These are phyloP conservation scores for Pterostichus madidus DNA, from an alignment of 2,888 invertebrate species.

Conservation along the genomic window DNA sequence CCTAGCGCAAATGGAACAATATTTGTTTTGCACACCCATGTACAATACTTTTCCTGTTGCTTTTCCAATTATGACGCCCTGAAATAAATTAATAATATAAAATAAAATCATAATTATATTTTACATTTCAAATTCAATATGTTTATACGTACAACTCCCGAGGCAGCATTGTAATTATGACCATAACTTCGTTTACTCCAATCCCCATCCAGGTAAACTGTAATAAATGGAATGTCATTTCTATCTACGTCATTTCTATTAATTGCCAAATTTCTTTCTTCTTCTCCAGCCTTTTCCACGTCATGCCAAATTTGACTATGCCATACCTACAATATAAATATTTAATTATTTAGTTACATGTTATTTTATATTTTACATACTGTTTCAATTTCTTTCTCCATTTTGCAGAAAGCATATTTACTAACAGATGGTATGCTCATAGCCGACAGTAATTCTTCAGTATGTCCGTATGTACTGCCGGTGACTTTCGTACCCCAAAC, in stretches of 20 bases:
- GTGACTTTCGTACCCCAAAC: background rate
- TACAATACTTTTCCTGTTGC: constrained; percentile 5
- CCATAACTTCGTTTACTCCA: constrained; percentile 10
- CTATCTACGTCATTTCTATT: background rate
- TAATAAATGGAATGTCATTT: background rate
- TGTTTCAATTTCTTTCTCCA: too few relatives aligned
- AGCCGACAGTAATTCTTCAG: background rate
- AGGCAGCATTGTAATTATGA: constrained; percentile 14
- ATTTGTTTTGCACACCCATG: background rate
- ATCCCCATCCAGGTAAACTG: background rate
- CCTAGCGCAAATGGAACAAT: constrained; percentile 1
- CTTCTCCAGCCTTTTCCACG: background rate
- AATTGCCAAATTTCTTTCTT: background rate
- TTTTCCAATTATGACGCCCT: constrained; percentile 6
- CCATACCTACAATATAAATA: too few relatives aligned
- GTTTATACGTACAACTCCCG: constrained; percentile 7
- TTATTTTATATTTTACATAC: too few relatives aligned
- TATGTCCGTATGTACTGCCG: background rate
- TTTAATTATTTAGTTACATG: too few relatives aligned
- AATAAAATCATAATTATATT: background rate
- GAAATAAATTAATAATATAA: background rate
- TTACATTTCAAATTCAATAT: too few relatives aligned
- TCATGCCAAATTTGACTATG: background rate
- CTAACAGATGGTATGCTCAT: too few relatives aligned
- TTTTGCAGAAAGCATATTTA: too few relatives aligned